Evolutionary conservation across 2,797 vertebrate genomes (phyloP).

Genomic region (Synaphobranchus kaupii): DNA sequence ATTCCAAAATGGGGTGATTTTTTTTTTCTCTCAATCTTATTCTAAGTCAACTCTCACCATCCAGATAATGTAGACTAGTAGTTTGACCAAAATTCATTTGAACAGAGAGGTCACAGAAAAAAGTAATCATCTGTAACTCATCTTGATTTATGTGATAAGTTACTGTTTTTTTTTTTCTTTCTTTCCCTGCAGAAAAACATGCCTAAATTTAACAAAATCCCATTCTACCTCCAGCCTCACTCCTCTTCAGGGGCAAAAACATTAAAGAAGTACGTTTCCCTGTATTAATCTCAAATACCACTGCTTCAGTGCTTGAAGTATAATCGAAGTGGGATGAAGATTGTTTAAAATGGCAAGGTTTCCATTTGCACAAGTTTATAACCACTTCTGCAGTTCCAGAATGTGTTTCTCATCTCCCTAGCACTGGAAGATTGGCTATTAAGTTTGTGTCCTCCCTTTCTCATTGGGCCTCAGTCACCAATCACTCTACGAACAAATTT

Average conservation of each 20-base stretch:
- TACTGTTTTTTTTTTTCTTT: not conserved
- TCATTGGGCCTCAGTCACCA: too few relatives aligned
- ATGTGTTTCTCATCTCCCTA: not conserved
- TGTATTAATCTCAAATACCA: not conserved
- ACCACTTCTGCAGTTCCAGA: not conserved
- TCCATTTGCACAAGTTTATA: not conserved
- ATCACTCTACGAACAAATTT: too few relatives aligned
- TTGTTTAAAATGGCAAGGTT: not conserved
- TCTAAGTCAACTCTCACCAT: too few relatives aligned
- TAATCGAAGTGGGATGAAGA: not conserved
- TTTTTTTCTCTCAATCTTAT: too few relatives aligned
- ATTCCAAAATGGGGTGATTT: too few relatives aligned
- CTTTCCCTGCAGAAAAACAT: conserved; percentile 92
- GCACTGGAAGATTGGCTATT: not conserved
- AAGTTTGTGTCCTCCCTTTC: not conserved
- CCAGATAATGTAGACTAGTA: not conserved
- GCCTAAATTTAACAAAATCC: conserved; percentile 99
- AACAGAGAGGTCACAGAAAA: not conserved
- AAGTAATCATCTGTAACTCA: not conserved
- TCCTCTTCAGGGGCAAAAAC: conserved; percentile 98
- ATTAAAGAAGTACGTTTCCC: conserved; percentile 91
- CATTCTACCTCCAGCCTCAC: conserved; percentile 99
- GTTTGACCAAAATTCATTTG: not conserved
- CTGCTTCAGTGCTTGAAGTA: not conserved
- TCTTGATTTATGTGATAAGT: not conserved